These are phyloP conservation scores for Penaeus japonicus DNA, from an alignment of 1,140 invertebrate species.

Conservation along the genomic window DNA sequence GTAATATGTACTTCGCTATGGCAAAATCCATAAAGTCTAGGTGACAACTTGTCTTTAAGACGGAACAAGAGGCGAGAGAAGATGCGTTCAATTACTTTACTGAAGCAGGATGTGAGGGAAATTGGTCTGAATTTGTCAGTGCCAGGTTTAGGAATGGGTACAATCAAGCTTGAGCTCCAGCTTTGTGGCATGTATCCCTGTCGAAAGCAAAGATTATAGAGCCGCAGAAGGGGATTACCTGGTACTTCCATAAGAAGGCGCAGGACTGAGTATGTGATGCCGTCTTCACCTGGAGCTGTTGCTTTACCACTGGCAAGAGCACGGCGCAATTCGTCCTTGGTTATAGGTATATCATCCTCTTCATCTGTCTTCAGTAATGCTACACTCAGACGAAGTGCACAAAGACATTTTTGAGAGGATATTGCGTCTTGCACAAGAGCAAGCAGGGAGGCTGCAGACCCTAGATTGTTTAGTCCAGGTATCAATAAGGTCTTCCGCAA, in stretches of 20 bases:
- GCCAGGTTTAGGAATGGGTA: slow-evolving; percentile 4
- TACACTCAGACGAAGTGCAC: neutral
- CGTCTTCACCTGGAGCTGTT: neutral
- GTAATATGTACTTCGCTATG: neutral
- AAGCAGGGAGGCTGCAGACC: neutral
- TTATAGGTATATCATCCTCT: slow-evolving; percentile 12
- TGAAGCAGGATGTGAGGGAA: neutral
- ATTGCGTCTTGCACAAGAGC: too few relatives aligned
- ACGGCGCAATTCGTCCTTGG: neutral
- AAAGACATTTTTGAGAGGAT: neutral
- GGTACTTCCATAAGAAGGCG: too few relatives aligned
- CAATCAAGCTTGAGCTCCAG: too few relatives aligned
- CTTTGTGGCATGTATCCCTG: too few relatives aligned
- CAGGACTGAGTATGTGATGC: neutral
- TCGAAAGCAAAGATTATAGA: too few relatives aligned
- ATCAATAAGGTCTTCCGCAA: neutral
- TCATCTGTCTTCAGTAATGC: neutral
- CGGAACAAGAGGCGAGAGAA: neutral
- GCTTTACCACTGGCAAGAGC: neutral
- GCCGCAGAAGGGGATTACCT: too few relatives aligned
- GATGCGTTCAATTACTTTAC: slow-evolving; percentile 1
- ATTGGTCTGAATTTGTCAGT: neutral
- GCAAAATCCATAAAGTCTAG: neutral
- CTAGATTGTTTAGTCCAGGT: neutral
- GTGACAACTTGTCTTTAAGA: neutral